Conservation (phyloP, 2,113 vertebrate species). For the Petromus typicus region DNA sequence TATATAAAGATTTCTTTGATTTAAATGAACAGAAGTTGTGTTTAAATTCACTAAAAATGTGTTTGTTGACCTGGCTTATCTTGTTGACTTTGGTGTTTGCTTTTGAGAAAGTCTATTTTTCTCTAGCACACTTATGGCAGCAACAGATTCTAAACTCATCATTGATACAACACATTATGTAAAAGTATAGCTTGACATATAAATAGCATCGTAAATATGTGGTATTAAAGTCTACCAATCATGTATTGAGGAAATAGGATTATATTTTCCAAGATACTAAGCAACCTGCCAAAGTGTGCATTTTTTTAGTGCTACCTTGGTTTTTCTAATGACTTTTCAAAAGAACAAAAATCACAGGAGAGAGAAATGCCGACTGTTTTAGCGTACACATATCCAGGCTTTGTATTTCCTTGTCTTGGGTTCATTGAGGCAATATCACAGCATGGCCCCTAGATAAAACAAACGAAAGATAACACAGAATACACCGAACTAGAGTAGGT, state of each 20-base stretch:
- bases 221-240: constrained; percentile 2
- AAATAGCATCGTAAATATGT: background rate
- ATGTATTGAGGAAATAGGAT: background rate
- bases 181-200: background rate
- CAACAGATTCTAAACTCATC: background rate
- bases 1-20: constrained; percentile 47
- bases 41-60: constrained; percentile 41
- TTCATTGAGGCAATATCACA: constrained; percentile 78
- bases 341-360: constrained; percentile 50
- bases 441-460: constrained; percentile 59
- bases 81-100: background rate
- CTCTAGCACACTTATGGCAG: background rate
- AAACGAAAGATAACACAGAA: constrained; percentile 75
- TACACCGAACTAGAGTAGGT: constrained; percentile 73
- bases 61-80: constrained; percentile 5
- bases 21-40: constrained; percentile 13
- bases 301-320: constrained; percentile 28
- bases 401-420: constrained; percentile 65
- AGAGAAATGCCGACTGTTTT: constrained; percentile 60
- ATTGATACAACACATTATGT: background rate
- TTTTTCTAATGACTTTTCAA: constrained; percentile 25
- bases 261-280: background rate
- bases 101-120: constrained; percentile 27
- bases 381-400: constrained; percentile 47
- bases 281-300: background rate